Base-by-base conservation (phyloP, 2,113 vertebrate genomes). In the Anarrhichthys ocellatus region DNA sequence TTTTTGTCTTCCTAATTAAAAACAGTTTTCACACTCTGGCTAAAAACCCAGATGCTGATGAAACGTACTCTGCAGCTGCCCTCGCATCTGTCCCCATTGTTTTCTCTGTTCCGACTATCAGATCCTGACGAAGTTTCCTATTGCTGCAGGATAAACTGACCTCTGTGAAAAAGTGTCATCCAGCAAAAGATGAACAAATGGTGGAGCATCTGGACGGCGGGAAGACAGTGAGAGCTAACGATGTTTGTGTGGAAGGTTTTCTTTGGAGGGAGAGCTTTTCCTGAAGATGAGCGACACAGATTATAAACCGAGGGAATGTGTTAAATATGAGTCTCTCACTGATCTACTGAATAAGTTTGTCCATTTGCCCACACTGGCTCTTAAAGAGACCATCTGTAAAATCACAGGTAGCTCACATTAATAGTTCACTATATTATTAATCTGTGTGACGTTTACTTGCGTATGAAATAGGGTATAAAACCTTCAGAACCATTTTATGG, bases 31-130 rank as follows among this genome's bases (percentile, higher is more conserved):
- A 40, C 18, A 62, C 22, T 27, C 42, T 63, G 17, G 24, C 11
- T 70, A 22, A 24, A 72, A 74, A 66, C 73, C 83, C 84, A 80
- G 86, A 90, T 82, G 80, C 15, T 71, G 64, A 42, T 70, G 62
- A 78, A 65, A 70, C 9, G 1, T 50, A 6, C 29, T 34, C 20
- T 11, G 0, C 54, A 40, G 22, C 34, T 77, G 82, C 52, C 46
- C 66, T 58, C 48, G 5, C 82, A 79, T 82, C 87, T 85, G 84
- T 63, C 73, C 59, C 20, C 0, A 0, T 29, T n/a, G 7, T 22
- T 46, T 15, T 7, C 27, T 64, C 36, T 69, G 48, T 38, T 68
- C 18, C 5, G 36, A 24, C 58, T 27, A 56, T 68, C 67, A n/a
- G 0, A 71, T 74, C 69, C 50, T 24, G 58, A 18, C 17, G 48